Evolutionary conservation across 1,140 invertebrate species (phyloP).

Genomic region (Ruditapes philippinarum): DNA sequence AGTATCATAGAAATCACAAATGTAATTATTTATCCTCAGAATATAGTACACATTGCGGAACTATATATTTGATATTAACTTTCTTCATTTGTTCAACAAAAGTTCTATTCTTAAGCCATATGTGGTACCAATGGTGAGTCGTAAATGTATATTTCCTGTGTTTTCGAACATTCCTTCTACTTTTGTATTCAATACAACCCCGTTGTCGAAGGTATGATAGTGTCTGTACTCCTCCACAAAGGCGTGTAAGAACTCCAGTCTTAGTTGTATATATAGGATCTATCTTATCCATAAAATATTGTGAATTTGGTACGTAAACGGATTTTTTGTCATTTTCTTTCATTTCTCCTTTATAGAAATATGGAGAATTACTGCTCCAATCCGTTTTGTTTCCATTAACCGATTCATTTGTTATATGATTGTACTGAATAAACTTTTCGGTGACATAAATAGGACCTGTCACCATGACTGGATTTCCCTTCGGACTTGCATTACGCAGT

Average conservation of each 20-base stretch:
- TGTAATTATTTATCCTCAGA: not conserved
- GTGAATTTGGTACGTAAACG: constrained; percentile 39
- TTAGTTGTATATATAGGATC: not conserved
- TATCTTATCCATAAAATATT: constrained; percentile 16
- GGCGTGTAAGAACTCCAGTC: not conserved
- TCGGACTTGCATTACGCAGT: constrained; percentile 71
- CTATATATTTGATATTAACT: not conserved
- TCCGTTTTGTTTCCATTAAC: not conserved
- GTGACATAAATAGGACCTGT: constrained; percentile 80
- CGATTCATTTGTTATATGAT: not conserved
- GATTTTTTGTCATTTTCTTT: constrained; percentile 4
- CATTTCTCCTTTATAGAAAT: constrained; percentile 18
- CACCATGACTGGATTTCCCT: constrained; percentile 73
- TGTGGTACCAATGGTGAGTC: not conserved
- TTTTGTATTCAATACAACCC: not conserved
- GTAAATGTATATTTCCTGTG: not conserved
- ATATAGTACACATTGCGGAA: not conserved
- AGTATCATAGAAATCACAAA: no score
- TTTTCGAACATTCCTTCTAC: not conserved
- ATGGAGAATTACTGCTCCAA: not conserved
- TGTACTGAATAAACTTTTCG: constrained; percentile 69
- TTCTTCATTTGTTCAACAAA: not conserved
- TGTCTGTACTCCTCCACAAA: not conserved
- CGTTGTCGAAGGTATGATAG: not conserved
- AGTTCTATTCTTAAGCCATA: not conserved